Evolutionary conservation across 2,888 invertebrate species (phyloP), one percentile per base, ranked within the genome.

Genomic region (Dioctria rufipes): DNA sequence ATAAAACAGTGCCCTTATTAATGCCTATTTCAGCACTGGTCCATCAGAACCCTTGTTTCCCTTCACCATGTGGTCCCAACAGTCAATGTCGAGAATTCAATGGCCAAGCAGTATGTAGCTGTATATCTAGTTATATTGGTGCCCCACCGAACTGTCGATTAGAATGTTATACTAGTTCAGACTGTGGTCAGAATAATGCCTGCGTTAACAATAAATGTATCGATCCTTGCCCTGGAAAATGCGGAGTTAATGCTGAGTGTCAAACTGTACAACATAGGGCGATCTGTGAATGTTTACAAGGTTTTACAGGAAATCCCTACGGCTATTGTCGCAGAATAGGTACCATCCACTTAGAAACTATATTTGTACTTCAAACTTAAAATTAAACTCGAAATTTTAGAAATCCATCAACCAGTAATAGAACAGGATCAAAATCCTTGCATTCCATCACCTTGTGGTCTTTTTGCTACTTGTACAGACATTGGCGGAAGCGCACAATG

Each of bases 241-340:
- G 95, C 86, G 95, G 94, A 25, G 86, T 91, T 25, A 92, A 92
- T 85, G 94, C 95, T 4, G 86, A 92, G 67, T 95, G 95, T 85
- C 91, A 92, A 87, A 93, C 94, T 1, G 91, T 94, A n/a, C 94
- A 95, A 86, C 95, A 95, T 86, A 92, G 93, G 83, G 95, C 95
- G 0, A 92, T 94, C 83, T 96, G 95, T 86, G 92, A 92, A 80
- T 96, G 96, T 86, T 90, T 90, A 58, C 87, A 89, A 83, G 92
- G 92, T 65, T 94, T 91, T 85, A 93, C 93, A 84, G 94, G 95
- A 85, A 94, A 95, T 89, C 94, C 95, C 58, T 95, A 94, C 86
- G 91, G 90, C 5, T 88, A 90, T 84, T 93, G 93, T 84, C 89
- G 88, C 81, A 87, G 90, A 82, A 88, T 91, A 83, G 86, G 87